Conservation (phyloP, 2,797 vertebrate genomes). For the Galago senegalensis region DNA sequence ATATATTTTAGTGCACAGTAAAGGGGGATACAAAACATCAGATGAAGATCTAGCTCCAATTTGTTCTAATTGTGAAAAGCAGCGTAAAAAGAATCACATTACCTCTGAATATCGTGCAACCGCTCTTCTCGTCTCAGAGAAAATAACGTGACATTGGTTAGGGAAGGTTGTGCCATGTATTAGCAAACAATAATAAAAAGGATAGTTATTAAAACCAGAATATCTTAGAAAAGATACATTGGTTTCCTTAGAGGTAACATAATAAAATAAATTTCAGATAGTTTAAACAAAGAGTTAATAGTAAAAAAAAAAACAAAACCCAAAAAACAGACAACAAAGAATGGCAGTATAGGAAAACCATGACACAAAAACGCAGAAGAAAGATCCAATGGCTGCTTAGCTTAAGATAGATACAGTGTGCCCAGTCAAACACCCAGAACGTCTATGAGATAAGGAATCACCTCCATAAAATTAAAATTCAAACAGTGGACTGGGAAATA, state of each 20-base stretch:
- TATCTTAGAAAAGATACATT: not conserved
- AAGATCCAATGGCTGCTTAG: not conserved
- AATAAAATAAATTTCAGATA: not conserved
- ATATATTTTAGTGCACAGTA: not conserved
- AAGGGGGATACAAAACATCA: not conserved
- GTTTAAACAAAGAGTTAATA: constrained; percentile 18
- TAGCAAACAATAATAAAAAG: not conserved
- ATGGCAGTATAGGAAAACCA: not conserved
- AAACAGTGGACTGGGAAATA: not conserved
- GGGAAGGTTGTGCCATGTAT: not conserved
- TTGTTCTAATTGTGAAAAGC: not conserved
- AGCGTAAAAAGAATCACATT: not conserved
- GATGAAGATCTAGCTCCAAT: not conserved
- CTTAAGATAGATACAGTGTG: not conserved
- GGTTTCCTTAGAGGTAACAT: not conserved
- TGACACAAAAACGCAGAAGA: not conserved
- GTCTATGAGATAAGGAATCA: not conserved
- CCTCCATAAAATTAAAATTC: not conserved
- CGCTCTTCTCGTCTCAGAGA: not conserved
- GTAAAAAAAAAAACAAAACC: not conserved
- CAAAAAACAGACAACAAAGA: not conserved
- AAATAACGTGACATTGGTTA: not conserved
- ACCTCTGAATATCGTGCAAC: not conserved
- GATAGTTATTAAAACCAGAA: not conserved
- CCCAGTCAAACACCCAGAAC: not conserved